phyloP scores from a whole-genome alignment of 30 jellyfish, hydroid and myxozoan species.

The Hydractinia symbiolongicarpus region DNA sequence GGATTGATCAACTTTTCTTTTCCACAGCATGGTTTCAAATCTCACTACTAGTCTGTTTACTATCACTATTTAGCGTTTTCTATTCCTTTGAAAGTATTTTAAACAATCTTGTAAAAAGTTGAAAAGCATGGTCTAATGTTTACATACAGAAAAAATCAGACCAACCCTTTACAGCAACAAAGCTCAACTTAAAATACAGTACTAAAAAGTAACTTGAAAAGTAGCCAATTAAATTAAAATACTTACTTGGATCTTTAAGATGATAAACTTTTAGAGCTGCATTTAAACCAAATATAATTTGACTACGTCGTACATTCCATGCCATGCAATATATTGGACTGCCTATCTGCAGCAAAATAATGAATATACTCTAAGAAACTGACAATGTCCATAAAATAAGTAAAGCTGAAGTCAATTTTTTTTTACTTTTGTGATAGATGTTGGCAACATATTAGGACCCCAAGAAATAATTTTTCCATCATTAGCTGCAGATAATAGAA shows the following conservation, averaged over 20 bases:
- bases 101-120: too few relatives aligned
- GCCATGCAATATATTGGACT: conserved; percentile 72
- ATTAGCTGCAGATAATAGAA: conserved; percentile 70
- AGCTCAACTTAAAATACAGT: too few relatives aligned
- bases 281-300: conserved; percentile 54
- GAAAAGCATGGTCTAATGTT: too few relatives aligned
- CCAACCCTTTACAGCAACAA: too few relatives aligned
- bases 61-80: too few relatives aligned
- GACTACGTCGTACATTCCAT: conserved; percentile 62
- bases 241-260: conserved; percentile 43
- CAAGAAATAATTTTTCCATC: conserved; percentile 75
- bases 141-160: too few relatives aligned
- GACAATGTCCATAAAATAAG: too few relatives aligned
- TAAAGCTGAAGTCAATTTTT: neutral
- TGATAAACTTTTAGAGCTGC: conserved; percentile 41
- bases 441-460: conserved; percentile 68
- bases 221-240: neutral
- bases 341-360: conserved; percentile 45
- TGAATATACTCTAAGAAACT: neutral
- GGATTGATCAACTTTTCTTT: too few relatives aligned
- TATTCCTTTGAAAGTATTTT: too few relatives aligned
- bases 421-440: conserved; percentile 3
- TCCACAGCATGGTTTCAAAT: too few relatives aligned
- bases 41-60: too few relatives aligned
- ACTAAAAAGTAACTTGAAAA: too few relatives aligned